Base-by-base conservation (phyloP, 1,140 invertebrate genomes). In the Liolophura sinensis region DNA sequence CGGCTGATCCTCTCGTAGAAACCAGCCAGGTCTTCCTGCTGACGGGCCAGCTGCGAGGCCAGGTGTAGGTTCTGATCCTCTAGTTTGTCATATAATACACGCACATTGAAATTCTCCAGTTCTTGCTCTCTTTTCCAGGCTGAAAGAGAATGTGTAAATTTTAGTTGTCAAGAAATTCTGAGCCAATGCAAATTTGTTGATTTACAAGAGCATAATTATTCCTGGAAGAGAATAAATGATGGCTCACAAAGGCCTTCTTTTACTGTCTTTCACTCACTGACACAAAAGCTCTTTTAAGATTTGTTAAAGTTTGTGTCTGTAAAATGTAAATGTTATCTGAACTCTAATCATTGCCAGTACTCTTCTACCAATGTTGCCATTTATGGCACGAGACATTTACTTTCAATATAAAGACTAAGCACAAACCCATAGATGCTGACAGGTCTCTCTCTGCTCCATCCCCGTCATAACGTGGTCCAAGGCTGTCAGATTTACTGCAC, bases 51-150 rank as follows among this genome's bases (percentile, higher is more conserved):
- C 70, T 82, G 80, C 18, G 81, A 78, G 3, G 81, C 81, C 62
- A 83, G 65, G 31, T 83, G 81, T 0, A 82, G 76, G 62, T 83
- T 83, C 71, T 83, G 81, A 62, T 83, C 81, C 60, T 83, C 81
- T 12, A 83, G 72, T 64, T 83, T 83, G 72, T 83, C 81, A 54
- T 81, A 83, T 40, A 83, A 69, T 1, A 83, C 80, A 31, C 79
- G 72, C 3, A 81, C 80, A 64, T 81, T 83, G 77, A 83, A 83
- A 50, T 81, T 74, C 52, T 83, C 81, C 52, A 83, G 66, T 18
- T 79, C 75, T 24, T 72, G 62, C n/a, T 61, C 64, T 24, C 60
- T 62, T 24, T 73, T 73, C 15, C 67, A 70, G 46, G 59, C 70
- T 76, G 25, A 24, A 68, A 59, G n/a, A 50, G 22, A 52, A 18